Conservation (phyloP, 1,140 invertebrate genomes). For the Penaeus japonicus region DNA sequence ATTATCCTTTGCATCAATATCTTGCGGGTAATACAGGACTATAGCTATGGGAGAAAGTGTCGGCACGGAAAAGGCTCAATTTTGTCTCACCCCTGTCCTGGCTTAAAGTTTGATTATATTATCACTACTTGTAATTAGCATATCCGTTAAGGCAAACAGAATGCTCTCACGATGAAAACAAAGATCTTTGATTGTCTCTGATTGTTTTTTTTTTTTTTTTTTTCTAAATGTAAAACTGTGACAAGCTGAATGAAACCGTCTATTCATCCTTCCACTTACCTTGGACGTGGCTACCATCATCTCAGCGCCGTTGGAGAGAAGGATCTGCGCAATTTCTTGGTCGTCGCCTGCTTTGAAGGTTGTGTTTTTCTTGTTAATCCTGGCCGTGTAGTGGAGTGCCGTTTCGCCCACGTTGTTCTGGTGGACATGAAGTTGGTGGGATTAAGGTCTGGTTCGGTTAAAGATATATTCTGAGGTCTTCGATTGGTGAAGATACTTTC, state of each 20-base stretch:
- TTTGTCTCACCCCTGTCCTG: too few species aligned
- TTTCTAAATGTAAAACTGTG: too few species aligned
- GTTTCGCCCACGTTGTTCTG: constrained; percentile 91
- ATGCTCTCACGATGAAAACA: background rate
- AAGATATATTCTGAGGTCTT: too few species aligned
- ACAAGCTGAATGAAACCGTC: background rate
- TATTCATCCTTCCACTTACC: constrained; percentile 62
- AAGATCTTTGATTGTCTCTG: background rate
- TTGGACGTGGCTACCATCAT: constrained; percentile 81
- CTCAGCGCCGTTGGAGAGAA: constrained; percentile 90
- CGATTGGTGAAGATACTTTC: too few species aligned
- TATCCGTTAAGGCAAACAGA: too few species aligned
- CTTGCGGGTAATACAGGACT: too few species aligned
- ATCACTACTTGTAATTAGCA: too few species aligned
- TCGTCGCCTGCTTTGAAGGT: constrained; percentile 76
- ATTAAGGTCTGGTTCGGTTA: too few species aligned
- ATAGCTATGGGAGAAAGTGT: background rate
- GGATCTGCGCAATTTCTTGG: constrained; percentile 84
- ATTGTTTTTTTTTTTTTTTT: background rate
- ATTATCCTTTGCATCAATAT: too few species aligned
- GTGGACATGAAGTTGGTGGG: background rate
- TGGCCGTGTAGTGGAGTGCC: constrained; percentile 81
- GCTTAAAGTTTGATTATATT: too few species aligned
- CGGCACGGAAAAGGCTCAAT: background rate
- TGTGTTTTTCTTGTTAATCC: constrained; percentile 64